Evolutionary conservation across 2,113 vertebrate genomes (phyloP).

Genomic region (Hippocampus guttulatus): DNA sequence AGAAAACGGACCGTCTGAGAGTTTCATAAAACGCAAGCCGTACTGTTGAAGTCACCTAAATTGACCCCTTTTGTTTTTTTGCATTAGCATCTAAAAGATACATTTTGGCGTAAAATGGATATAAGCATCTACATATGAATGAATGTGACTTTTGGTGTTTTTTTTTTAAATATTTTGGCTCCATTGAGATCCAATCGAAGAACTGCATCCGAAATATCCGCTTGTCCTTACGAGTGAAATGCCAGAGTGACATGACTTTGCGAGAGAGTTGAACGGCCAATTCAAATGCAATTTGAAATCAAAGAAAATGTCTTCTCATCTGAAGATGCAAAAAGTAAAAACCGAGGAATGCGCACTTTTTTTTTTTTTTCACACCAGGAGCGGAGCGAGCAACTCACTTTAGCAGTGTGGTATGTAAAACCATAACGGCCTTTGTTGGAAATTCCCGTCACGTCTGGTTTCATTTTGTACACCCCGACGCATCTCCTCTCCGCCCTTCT

Average conservation of each 20-base stretch:
- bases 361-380: too few relatives aligned
- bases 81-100: not conserved
- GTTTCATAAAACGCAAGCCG: not conserved
- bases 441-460: constrained; percentile 48
- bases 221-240: too few relatives aligned
- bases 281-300: too few relatives aligned
- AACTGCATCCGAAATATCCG: too few relatives aligned
- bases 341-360: too few relatives aligned
- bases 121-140: not conserved
- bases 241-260: too few relatives aligned
- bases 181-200: too few relatives aligned
- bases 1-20: not conserved
- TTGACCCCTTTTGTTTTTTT: not conserved
- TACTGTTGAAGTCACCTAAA: not conserved
- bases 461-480: constrained; percentile 26
- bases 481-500: constrained; percentile 27
- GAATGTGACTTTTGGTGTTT: not conserved
- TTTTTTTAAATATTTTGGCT: too few relatives aligned
- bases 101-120: not conserved
- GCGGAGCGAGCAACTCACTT: not conserved
- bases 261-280: too few relatives aligned
- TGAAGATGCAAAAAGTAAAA: not conserved
- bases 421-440: constrained; percentile 18
- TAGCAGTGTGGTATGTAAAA: not conserved
- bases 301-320: not conserved